Evolutionary conservation across 2,113 vertebrate species (phyloP).

Genomic region (Megaleporinus macrocephalus): DNA sequence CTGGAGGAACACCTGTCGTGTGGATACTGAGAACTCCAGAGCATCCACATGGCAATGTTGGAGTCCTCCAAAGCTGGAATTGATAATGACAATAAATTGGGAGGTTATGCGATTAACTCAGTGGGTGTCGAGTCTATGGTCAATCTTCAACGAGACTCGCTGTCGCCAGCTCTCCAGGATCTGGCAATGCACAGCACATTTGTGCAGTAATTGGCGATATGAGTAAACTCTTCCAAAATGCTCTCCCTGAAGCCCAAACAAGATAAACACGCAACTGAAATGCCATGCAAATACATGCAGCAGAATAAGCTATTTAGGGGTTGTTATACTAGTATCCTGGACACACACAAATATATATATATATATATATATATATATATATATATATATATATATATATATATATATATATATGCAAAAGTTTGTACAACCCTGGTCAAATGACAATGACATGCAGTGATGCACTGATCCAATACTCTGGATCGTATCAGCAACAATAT

Average conservation of each 20-base stretch:
- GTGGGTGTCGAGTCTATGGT: neutral
- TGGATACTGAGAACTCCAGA: neutral
- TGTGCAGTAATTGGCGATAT: neutral
- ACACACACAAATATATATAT: no score
- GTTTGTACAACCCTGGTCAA: no score
- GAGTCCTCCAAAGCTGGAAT: neutral
- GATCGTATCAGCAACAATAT: no score
- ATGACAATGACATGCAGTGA: no score
- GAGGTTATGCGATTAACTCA: neutral
- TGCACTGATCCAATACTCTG: no score
- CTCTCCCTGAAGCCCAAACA: neutral
- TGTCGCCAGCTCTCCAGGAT: neutral
- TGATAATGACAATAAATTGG: constrained; percentile 11
- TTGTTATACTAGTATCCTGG: no score
- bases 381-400: no score
- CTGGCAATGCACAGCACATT: neutral
- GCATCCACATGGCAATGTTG: neutral
- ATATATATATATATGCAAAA: no score
- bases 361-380: no score
- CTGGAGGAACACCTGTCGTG: neutral
- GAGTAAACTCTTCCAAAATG: neutral
- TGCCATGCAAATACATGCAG: neutral
- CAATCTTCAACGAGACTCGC: neutral
- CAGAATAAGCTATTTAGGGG: no score
- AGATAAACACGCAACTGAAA: neutral